A percentile compares a stretch with the other conserved stretches of the same genome.
Conservation (phyloP, 2,797 vertebrate species). For the Rhynchonycteris naso region DNA sequence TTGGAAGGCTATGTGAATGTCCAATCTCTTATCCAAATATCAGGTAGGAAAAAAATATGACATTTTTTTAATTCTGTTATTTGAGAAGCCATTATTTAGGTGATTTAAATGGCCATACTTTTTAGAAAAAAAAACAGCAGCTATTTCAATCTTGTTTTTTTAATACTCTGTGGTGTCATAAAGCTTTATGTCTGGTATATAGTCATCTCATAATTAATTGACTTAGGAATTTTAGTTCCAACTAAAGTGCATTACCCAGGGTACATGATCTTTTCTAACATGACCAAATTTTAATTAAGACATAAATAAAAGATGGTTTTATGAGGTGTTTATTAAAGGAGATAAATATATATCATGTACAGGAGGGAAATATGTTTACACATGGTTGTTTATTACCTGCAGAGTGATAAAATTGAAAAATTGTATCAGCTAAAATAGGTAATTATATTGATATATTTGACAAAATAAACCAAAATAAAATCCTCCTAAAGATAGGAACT, state of each 20-base stretch:
- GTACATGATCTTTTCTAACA: slow-evolving; percentile 5
- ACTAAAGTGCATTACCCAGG: not conserved
- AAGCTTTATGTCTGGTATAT: not conserved
- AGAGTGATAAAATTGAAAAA: slow-evolving; percentile 9
- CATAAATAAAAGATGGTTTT: slow-evolving; percentile 33
- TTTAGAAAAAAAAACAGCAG: slow-evolving; percentile 34
- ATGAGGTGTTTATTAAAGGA: not conserved
- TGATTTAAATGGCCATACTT: not conserved
- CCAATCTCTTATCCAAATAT: slow-evolving; percentile 9
- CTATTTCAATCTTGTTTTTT: slow-evolving; percentile 10
- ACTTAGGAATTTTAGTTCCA: slow-evolving; percentile 29
- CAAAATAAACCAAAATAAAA: not conserved
- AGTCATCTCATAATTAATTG: slow-evolving; percentile 5
- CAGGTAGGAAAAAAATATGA: not conserved
- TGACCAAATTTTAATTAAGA: slow-evolving; percentile 44
- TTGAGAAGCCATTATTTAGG: not conserved
- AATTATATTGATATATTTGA: slow-evolving; percentile 31
- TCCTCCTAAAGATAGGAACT: not conserved
- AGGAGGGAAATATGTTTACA: not conserved
- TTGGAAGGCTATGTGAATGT: not conserved
- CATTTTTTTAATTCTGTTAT: slow-evolving; percentile 52
- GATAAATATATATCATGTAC: not conserved
- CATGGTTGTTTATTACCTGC: not conserved
- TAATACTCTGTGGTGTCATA: not conserved
- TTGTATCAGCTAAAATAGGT: not conserved